Percentiles rank a stretch among this genome's conserved stretches.
phyloP scores from a whole-genome alignment of 2,113 vertebrate species.

The Gallinago paraguaiae region DNA sequence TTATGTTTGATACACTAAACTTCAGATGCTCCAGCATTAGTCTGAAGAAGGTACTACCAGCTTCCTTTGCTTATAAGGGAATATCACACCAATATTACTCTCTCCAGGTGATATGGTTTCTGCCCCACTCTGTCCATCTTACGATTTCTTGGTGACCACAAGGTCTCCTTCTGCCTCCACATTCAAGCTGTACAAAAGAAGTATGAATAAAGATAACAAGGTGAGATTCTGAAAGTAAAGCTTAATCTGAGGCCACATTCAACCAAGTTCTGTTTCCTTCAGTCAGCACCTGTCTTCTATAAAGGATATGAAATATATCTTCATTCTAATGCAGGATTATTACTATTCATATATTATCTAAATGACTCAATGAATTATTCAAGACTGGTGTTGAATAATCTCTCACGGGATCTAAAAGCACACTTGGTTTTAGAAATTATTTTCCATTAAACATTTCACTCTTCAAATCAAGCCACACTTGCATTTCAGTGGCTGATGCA shows the following conservation, averaged over 20 bases:
- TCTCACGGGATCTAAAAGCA: neutral
- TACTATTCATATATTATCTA: conserved; percentile 41
- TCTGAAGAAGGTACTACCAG: neutral
- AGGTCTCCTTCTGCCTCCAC: neutral
- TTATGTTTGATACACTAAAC: neutral
- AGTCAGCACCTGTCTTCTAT: conserved; percentile 29
- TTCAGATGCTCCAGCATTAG: neutral
- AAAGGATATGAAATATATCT: conserved; percentile 17
- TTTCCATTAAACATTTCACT: conserved; percentile 27
- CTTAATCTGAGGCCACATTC: neutral
- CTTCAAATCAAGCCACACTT: neutral
- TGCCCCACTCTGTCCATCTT: neutral
- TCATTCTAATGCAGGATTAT: conserved; percentile 30
- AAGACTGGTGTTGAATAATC: neutral
- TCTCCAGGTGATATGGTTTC: neutral
- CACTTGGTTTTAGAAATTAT: conserved; percentile 13
- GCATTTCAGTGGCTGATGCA: conserved; percentile 6
- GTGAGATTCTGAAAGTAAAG: neutral
- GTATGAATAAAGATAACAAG: neutral
- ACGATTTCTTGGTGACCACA: neutral
- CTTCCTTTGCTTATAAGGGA: neutral
- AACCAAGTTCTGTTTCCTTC: neutral
- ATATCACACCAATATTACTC: neutral
- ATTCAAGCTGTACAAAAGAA: neutral
- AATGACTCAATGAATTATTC: conserved; percentile 55